Evolutionary conservation across 2,888 invertebrate species (phyloP).

Genomic region (Caenorhabditis sulstoni): DNA sequence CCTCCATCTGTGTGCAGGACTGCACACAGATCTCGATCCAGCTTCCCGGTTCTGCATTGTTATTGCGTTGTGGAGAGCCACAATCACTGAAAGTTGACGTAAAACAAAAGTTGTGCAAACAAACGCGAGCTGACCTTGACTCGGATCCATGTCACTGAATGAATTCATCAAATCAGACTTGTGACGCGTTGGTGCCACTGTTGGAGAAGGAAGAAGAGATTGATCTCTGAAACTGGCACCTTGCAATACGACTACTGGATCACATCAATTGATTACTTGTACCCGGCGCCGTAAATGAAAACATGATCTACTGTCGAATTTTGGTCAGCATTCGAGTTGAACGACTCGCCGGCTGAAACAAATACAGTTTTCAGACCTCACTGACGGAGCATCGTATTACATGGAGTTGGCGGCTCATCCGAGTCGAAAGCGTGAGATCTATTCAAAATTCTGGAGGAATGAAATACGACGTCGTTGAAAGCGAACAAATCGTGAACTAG

Average conservation of each 20-base stretch:
- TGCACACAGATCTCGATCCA: constrained; percentile 84
- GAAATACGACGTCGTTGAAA: constrained; percentile 74
- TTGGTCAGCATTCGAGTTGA: constrained; percentile 71
- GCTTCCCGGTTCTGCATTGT: constrained; percentile 85
- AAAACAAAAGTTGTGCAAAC: constrained; percentile 29
- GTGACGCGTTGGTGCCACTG: constrained; percentile 65
- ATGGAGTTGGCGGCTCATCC: constrained; percentile 68
- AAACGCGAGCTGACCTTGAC: constrained; percentile 65
- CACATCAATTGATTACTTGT: constrained; percentile 31
- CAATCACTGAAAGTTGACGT: constrained; percentile 82
- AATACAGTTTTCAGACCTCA: background rate
- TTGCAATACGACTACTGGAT: too few species aligned
- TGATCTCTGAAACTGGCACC: constrained; percentile 51
- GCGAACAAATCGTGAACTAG: constrained; percentile 82
- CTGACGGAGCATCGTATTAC: constrained; percentile 8
- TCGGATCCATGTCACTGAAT: constrained; percentile 77
- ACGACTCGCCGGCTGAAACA: constrained; percentile 64
- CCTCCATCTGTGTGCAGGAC: constrained; percentile 84
- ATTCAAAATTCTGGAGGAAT: constrained; percentile 78
- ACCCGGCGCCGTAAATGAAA: constrained; percentile 71
- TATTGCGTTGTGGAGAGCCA: constrained; percentile 84
- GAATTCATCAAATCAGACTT: constrained; percentile 74
- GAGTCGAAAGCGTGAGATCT: constrained; percentile 75
- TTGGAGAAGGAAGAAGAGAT: constrained; percentile 67
- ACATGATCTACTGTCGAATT: constrained; percentile 75